Conservation (phyloP, 1,140 invertebrate species). For the Bombus difficillimus region DNA sequence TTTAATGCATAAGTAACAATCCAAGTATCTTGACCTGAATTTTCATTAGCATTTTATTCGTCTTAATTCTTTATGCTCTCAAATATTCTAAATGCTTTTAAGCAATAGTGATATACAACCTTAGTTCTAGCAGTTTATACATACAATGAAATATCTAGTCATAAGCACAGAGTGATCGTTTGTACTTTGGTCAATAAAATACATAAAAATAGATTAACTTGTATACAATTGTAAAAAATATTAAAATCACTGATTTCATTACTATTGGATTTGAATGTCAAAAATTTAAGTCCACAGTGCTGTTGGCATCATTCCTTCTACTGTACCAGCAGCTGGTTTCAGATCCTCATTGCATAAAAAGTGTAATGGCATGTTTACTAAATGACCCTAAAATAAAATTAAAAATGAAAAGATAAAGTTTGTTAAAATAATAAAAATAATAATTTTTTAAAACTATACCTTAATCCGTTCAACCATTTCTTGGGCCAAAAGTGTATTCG, state of each 20-base stretch:
- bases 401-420: neutral
- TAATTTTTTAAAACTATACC: slow-evolving; percentile 74
- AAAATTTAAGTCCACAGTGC: slow-evolving; percentile 88
- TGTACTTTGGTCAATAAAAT: slow-evolving; percentile 25
- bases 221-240: neutral
- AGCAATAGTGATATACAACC: neutral
- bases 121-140: neutral
- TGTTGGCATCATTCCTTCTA: slow-evolving; percentile 93
- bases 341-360: slow-evolving; percentile 93
- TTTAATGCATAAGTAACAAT: neutral
- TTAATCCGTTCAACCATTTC: slow-evolving; percentile 88
- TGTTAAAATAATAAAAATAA: neutral
- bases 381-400: slow-evolving; percentile 86
- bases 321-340: slow-evolving; percentile 89
- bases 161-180: neutral
- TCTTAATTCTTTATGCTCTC: neutral
- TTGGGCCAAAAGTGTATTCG: slow-evolving; percentile 87
- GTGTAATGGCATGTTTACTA: slow-evolving; percentile 93
- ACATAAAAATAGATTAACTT: neutral
- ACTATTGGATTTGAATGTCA: neutral
- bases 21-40: neutral
- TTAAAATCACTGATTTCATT: neutral
- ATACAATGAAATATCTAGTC: neutral
- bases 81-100: neutral
- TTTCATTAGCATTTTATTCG: neutral